Evolutionary conservation across 2,797 vertebrate genomes (phyloP), one percentile per base, ranked within the genome.

Genomic region (Sebastes trivittatus): DNA sequence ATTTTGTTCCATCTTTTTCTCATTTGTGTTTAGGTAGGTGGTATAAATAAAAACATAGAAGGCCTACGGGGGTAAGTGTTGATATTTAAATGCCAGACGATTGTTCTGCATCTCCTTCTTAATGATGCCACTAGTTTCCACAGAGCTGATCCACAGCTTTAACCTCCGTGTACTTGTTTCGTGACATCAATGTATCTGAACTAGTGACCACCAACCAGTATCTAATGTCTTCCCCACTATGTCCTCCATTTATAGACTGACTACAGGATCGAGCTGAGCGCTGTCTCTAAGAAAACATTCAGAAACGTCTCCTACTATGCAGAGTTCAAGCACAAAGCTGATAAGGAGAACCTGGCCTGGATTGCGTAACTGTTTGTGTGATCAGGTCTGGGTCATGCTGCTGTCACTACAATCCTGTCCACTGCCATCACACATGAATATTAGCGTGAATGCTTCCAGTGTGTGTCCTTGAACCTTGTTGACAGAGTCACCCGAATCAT

Each of bases 391-490:
- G 25, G 6, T 67, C 38, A 32, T 52, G 32, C 49, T 67, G 16
- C n/a, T 59, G 60, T 59, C 18, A 13, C 20, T 20, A 16, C 42
- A 56, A 23, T 49, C 32, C 18, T 60, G 2, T 54, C 30, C 36
- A 5, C 18, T 60, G 49, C 11, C 29, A 54, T 75, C 46, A 56
- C 55, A 67, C 16, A 34, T 46, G 29, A 60, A 65, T 61, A 65
- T 58, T 36, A 4, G 29, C 3, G 0, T 52, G 58, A 68, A 73
- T 46, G 61, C n/a, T n/a, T 72, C 74, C 38, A 14, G 22, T 64
- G 38, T 65, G 32, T 61, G 36, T 65, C 75, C 62, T 75, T 76
- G 67, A 75, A 67, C 38, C n/a, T 18, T 49, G 30, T 14, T 77
- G 14, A 70, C 36, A 81, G 38, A 55, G 32, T 56, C 30, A 22